A percentile compares a stretch with the other conserved stretches of the same genome.
These are phyloP conservation scores for Momotus momota DNA, from an alignment of 2,797 vertebrate genomes.

Conservation along the genomic window DNA sequence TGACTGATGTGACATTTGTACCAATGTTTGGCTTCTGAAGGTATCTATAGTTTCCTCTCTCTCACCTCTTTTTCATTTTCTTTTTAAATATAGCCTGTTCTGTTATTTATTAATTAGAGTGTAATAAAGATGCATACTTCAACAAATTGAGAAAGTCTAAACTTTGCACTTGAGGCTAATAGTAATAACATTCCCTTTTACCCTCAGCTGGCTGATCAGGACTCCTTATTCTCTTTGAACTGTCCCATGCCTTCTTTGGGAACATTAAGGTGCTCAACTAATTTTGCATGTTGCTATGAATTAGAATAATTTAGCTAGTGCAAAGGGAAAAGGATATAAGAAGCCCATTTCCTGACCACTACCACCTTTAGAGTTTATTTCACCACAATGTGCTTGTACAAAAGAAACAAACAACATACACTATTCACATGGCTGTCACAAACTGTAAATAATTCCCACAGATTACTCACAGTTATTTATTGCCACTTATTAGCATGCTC, in stretches of 20 bases:
- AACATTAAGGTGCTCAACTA: neutral
- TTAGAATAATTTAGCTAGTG: neutral
- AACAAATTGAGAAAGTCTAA: neutral
- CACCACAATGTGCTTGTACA: neutral
- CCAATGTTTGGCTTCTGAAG: neutral
- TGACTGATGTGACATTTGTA: constrained; percentile 27
- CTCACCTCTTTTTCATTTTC: neutral
- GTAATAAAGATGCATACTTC: neutral
- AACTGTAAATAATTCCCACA: neutral
- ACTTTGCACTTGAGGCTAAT: neutral
- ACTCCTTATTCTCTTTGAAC: neutral
- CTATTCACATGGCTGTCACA: neutral
- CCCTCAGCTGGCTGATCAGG: neutral
- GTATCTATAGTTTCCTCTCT: neutral
- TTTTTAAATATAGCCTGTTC: neutral
- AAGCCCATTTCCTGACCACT: neutral
- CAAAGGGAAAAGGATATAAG: fast-evolving
- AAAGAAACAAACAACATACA: neutral
- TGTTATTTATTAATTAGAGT: neutral
- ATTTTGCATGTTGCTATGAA: neutral
- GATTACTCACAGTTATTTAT: neutral
- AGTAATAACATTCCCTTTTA: neutral
- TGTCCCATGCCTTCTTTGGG: neutral
- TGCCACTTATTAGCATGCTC: neutral
- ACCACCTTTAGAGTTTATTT: neutral